Evolutionary conservation across 2,888 invertebrate species (phyloP).

Genomic region (Drosophila affinis): DNA sequence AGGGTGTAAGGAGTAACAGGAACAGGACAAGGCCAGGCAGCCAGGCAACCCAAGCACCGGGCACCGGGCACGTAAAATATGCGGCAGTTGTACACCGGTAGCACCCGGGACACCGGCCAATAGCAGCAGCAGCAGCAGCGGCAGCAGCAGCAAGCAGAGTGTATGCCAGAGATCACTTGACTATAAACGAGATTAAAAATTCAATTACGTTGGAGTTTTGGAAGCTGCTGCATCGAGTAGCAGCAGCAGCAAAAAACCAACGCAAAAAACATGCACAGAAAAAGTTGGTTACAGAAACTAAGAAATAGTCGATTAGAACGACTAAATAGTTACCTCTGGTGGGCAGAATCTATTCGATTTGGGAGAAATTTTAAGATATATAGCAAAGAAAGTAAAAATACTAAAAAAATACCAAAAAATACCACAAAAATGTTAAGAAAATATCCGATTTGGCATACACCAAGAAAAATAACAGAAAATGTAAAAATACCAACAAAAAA

Average conservation of each 20-base stretch:
- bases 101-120: slow-evolving; percentile 57
- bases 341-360: not conserved
- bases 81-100: slow-evolving; percentile 59
- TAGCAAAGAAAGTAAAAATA: no score
- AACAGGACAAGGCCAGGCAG: slow-evolving; percentile 45
- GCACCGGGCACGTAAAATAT: slow-evolving; percentile 66
- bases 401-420: no score
- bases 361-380: no score
- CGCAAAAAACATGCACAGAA: slow-evolving; percentile 38
- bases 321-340: not conserved
- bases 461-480: no score
- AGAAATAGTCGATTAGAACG: not conserved
- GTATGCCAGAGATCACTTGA: slow-evolving; percentile 83
- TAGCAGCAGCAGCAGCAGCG: slow-evolving; percentile 66
- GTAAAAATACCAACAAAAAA: no score
- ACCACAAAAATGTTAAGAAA: no score
- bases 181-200: slow-evolving; percentile 84
- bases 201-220: slow-evolving; percentile 82
- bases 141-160: slow-evolving; percentile 41
- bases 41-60: slow-evolving; percentile 37
- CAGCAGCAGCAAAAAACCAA: slow-evolving; percentile 39
- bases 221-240: slow-evolving; percentile 75
- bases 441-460: no score
- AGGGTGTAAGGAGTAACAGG: slow-evolving; percentile 3
- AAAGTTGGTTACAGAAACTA: slow-evolving; percentile 43